Conservation (phyloP, 1,140 invertebrate genomes). For the Drosophila sturtevanti region DNA sequence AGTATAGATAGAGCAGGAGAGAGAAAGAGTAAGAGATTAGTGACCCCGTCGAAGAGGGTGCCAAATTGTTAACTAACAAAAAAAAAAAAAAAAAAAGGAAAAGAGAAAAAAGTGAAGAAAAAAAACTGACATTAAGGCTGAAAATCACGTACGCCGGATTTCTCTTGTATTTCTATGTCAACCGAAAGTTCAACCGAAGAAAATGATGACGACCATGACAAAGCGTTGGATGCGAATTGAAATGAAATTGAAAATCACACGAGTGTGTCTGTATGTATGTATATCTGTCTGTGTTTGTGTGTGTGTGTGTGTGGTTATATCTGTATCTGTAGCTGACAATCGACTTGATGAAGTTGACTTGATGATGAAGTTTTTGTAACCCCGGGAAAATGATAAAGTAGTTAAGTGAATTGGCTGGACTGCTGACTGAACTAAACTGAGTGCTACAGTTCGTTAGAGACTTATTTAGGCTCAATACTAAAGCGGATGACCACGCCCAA, state of each 20-base stretch:
- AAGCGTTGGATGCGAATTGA: conserved; percentile 44
- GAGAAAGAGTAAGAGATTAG: background rate
- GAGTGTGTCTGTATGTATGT: conserved; percentile 5
- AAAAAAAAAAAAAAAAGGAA: conserved; percentile 23
- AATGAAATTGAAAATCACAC: conserved; percentile 65
- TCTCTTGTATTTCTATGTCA: conserved; percentile 38
- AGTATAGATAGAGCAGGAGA: background rate
- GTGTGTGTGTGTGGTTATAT: conserved; percentile 8
- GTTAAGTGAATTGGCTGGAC: conserved; percentile 57
- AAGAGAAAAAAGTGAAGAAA: background rate
- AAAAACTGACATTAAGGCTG: conserved; percentile 49
- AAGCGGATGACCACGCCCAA: conserved; percentile 7
- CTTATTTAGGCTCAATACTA: conserved; percentile 16
- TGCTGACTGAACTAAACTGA: conserved; percentile 6
- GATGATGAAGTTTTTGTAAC: conserved; percentile 43
- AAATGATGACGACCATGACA: conserved; percentile 23
- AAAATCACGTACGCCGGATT: conserved; percentile 67
- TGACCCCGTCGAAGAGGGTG: conserved; percentile 21
- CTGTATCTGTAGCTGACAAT: conserved; percentile 19
- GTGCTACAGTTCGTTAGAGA: conserved; percentile 13
- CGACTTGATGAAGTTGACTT: conserved; percentile 7
- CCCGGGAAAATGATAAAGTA: conserved; percentile 48
- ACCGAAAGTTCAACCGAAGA: conserved; percentile 13
- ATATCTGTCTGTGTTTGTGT: conserved; percentile 16
- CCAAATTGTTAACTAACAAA: conserved; percentile 55